These are phyloP conservation scores for Trichechus manatus DNA, from an alignment of 2,113 vertebrate species.

Conservation along the genomic window DNA sequence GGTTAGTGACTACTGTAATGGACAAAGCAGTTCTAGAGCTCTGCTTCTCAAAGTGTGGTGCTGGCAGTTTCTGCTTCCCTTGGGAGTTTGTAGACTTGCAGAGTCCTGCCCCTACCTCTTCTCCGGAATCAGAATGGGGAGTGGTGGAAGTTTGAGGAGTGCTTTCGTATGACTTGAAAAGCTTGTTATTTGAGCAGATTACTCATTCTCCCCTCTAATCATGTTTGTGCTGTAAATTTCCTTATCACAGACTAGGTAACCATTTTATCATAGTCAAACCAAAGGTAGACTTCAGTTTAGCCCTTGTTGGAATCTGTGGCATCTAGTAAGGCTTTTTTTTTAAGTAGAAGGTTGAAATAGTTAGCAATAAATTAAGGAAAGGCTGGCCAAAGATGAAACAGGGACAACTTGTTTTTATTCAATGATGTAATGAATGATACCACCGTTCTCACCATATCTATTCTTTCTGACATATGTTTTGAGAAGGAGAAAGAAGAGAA, in stretches of 20 bases:
- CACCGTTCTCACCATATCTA: neutral
- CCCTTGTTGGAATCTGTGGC: neutral
- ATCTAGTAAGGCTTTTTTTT: neutral
- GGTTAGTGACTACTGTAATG: neutral
- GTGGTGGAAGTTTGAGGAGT: neutral
- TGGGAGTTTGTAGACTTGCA: neutral
- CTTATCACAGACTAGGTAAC: neutral
- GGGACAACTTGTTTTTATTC: neutral
- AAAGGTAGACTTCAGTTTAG: constrained; percentile 16
- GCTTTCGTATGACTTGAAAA: neutral
- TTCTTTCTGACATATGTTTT: neutral
- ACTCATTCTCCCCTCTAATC: neutral
- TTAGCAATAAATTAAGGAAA: neutral
- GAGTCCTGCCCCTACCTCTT: neutral
- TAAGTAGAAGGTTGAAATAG: neutral
- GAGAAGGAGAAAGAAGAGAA: neutral
- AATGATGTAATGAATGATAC: neutral
- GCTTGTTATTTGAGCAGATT: neutral
- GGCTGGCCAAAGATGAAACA: neutral
- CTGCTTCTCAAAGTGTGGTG: neutral
- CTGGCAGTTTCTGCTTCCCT: fast-evolving
- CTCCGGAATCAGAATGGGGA: neutral
- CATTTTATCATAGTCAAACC: neutral
- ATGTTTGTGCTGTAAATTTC: neutral
- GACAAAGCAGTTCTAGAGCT: neutral